These are phyloP conservation scores for Dicerorhinus sumatrensis DNA, from an alignment of 2,113 vertebrate species.

Conservation along the genomic window DNA sequence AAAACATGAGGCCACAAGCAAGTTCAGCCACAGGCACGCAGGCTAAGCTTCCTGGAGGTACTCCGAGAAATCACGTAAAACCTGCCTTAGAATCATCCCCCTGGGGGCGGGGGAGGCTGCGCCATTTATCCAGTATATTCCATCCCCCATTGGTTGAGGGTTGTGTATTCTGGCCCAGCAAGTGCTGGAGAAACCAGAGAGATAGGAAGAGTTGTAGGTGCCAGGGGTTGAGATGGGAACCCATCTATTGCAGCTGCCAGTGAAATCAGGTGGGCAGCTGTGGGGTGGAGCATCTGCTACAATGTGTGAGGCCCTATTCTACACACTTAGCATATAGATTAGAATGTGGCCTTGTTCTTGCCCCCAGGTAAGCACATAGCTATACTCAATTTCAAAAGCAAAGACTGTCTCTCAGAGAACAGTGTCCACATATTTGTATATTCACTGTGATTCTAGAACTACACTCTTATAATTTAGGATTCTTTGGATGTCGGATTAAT, in stretches of 20 bases:
- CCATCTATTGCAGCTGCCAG: not conserved
- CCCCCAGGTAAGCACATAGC: no score
- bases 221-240: not conserved
- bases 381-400: not conserved
- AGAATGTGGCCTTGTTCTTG: not conserved
- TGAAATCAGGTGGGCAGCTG: accelerated
- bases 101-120: accelerated
- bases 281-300: accelerated
- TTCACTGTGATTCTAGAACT: not conserved
- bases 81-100: accelerated
- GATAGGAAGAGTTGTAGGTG: not conserved
- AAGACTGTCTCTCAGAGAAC: not conserved
- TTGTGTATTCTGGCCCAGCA: not conserved
- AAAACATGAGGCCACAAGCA: accelerated
- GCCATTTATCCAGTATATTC: not conserved
- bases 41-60: no score
- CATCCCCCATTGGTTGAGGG: accelerated
- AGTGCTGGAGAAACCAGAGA: not conserved
- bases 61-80: accelerated
- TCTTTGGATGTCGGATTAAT: not conserved
- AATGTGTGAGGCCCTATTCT: not conserved
- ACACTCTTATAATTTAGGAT: not conserved
- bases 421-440: no score
- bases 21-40: accelerated
- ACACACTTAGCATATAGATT: not conserved